Base-by-base conservation (phyloP, 2,797 vertebrate species). In the Dendrocincla tyrannina region DNA sequence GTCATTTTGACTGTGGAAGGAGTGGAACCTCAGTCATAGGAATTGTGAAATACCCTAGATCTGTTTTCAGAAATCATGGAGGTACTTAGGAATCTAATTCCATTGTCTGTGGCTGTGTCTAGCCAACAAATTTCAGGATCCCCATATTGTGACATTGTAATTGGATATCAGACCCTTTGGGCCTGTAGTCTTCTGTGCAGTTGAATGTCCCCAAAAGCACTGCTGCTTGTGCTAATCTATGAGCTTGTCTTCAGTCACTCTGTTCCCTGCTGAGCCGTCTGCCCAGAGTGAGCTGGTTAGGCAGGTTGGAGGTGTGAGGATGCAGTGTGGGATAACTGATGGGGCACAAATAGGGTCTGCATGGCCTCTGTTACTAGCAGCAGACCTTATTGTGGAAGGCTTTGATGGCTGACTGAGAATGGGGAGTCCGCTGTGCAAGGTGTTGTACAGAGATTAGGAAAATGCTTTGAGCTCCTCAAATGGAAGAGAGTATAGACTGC, bases 381-480 rank as follows among this genome's bases (percentile, higher is more conserved):
- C 28, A 86, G 39, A 70, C 33, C 9, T 78, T 63, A 44, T 1
- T 67, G 74, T 66, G 67, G 58, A 87, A 82, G 44, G 22, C 35
- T 10, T 32, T 20, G 24, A 28, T 39, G 20, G 30, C 5, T 68
- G 67, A 30, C 22, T 20, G 42, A 75, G 81, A 76, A 58, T 58
- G n/a, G 69, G 33, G 39, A 91, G 24, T 64, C 44, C 5, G 3
- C 49, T 85, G 30, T 56, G 28, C 52, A 74, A 88, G 64, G 33
- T 89, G 60, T 47, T 66, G 3, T 62, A 46, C 22, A 47, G 80
- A 86, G 53, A 37, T 93, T 58, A 66, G 49, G 42, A 56, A 82
- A 91, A 72, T 60, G n/a, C 68, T 96, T 91, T 78, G 76, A 89
- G 47, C 17, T 62, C 68, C 81, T 96, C 10, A 39, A 75, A 64